Percentiles rank a stretch among this genome's conserved stretches.
Evolutionary conservation across 2,888 invertebrate genomes (phyloP).

Genomic region (Chydorus sphaericus): DNA sequence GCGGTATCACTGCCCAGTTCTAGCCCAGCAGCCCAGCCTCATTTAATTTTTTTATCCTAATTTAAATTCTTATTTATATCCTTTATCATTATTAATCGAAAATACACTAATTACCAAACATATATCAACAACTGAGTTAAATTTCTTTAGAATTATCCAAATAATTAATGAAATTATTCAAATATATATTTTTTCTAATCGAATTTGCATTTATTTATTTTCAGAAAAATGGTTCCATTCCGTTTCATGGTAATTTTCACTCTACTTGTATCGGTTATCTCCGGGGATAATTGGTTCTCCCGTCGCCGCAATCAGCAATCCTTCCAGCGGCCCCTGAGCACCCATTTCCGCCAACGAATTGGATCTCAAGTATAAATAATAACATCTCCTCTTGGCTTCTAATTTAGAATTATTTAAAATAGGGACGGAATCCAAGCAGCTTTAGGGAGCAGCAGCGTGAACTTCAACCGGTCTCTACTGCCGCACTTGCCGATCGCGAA

Average conservation of each 20-base stretch:
- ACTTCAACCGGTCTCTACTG: too few species aligned
- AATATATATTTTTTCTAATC: too few species aligned
- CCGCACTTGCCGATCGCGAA: too few species aligned
- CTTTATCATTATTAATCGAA: background rate
- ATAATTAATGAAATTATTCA: too few species aligned
- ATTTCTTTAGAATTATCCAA: too few species aligned
- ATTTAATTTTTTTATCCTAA: background rate
- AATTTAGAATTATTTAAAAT: too few species aligned
- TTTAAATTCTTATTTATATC: background rate
- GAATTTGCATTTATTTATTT: too few species aligned
- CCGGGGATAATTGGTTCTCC: background rate
- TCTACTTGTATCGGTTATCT: background rate
- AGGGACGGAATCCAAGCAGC: too few species aligned
- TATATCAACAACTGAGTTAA: too few species aligned
- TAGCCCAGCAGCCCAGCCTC: background rate
- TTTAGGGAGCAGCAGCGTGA: too few species aligned
- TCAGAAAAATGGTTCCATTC: background rate
- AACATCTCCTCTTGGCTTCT: too few species aligned
- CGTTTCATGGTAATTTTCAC: background rate
- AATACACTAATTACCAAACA: background rate
- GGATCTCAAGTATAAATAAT: background rate
- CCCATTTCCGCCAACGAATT: slow-evolving; percentile 9
- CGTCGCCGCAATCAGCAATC: background rate
- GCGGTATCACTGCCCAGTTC: slow-evolving; percentile 6
- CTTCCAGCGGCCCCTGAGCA: background rate